These are phyloP conservation scores for Syngnathus scovelli DNA, from an alignment of 2,113 vertebrate genomes.

Conservation along the genomic window DNA sequence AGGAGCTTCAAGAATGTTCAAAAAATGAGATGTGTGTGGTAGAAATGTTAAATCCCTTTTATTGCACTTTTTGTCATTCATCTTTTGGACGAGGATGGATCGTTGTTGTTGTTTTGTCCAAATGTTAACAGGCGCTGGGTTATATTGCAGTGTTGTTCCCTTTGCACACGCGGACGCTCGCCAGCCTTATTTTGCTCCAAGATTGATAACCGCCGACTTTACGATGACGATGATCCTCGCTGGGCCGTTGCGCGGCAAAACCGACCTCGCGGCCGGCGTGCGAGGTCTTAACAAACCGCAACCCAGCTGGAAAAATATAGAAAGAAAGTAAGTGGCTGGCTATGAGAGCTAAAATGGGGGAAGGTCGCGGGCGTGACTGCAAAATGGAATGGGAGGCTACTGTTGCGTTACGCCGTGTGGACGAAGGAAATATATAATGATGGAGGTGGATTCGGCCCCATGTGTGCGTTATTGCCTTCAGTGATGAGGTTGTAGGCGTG, in stretches of 20 bases:
- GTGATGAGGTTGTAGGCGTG: conserved; percentile 32
- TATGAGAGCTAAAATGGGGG: conserved; percentile 25
- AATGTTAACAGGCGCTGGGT: too few relatives aligned
- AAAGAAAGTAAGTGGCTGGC: conserved; percentile 32
- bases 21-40: too few relatives aligned
- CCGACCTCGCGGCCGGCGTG: conserved; percentile 30
- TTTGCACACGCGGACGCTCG: conserved; percentile 1
- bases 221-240: conserved; percentile 47
- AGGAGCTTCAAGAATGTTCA: too few relatives aligned
- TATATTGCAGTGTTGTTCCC: too few relatives aligned
- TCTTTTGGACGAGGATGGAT: too few relatives aligned
- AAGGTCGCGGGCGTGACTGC: conserved; percentile 33
- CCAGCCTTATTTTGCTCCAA: conserved; percentile 39
- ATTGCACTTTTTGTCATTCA: too few relatives aligned
- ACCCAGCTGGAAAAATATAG: conserved; percentile 34
- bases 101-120: too few relatives aligned
- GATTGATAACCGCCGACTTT: conserved; percentile 57
- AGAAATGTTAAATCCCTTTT: too few relatives aligned
- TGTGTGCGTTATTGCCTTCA: conserved; percentile 38
- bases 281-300: conserved; percentile 41
- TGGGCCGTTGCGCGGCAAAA: conserved; percentile 29
- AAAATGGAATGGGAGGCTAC: conserved; percentile 60
- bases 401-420: conserved; percentile 56
- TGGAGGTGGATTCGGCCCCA: conserved; percentile 42
- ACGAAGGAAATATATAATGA: conserved; percentile 53